Evolutionary conservation across 1,140 invertebrate genomes (phyloP), one percentile per base, ranked within the genome.

Genomic region (Heterodera schachtii): DNA sequence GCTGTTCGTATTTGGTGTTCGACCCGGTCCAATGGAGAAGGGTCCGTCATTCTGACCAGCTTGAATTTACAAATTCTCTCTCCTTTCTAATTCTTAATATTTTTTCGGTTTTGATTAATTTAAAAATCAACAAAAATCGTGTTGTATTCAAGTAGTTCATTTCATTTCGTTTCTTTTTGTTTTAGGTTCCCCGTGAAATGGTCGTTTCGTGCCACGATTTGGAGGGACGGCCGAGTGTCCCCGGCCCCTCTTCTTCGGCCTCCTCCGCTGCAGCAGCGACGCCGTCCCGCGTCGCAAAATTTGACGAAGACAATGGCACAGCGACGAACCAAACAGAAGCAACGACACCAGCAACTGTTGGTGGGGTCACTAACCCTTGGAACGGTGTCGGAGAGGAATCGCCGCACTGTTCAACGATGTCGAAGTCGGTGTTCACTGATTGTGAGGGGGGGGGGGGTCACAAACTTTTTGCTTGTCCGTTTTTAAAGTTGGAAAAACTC

Each of bases 1-100:
- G 96, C 88, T 96, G 96, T 91, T 98, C 96, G 85, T 99, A 98
- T 92, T 98, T 96, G 92, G 97, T 96, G 91, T 99, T 98, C 91
- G 97, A 99, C 92, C 95, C 95, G 87, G 94, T 90, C 16, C 91
- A 90, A 82, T 92, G 91, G 91, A 83, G 91, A 80, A 92, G 91
- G 85, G 90, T 91, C 13, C 1, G 81, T 84, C 2, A 52, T 6
- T 52, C 31, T 31, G 31, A 31, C 31, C 31, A n/a, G 31, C 0
- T 31, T 31, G 31, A 0, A 31, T 31, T 31, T 31, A 0, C 31
- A 31, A 31, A 31, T 31, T 31, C 31, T 1, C 31, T 31, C 31
- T 31, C 31, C 31, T 31, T 31, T 31, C 31, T 31, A 31, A 31
- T 31, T 31, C 31, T 31, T 1, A 31, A 31, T 31, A 31, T 31